These are phyloP conservation scores for Sinosuthora webbiana DNA, from an alignment of 2,113 vertebrate species.

Conservation along the genomic window DNA sequence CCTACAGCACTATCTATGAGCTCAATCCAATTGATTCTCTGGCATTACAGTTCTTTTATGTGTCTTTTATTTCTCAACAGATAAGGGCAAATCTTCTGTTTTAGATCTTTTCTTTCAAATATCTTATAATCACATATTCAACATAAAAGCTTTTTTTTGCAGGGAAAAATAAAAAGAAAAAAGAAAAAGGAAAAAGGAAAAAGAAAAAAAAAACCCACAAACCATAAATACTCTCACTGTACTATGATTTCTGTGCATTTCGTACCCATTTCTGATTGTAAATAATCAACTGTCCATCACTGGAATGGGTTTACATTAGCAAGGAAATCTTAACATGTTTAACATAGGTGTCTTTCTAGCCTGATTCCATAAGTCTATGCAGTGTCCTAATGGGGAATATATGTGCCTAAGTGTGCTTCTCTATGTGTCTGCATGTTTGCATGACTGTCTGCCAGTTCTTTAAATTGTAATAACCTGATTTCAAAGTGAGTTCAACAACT, in stretches of 20 bases:
- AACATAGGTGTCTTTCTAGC: background rate
- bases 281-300: background rate
- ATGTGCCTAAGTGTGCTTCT: fast-evolving
- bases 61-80: background rate
- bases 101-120: background rate
- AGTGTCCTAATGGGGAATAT: background rate
- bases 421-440: background rate
- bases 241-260: background rate
- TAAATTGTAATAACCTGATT: background rate
- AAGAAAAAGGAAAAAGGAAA: fast-evolving
- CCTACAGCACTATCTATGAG: slow-evolving; percentile 51
- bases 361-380: background rate
- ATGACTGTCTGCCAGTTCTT: background rate
- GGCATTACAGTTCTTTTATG: background rate
- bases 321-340: background rate
- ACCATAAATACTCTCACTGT: fast-evolving
- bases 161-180: fast-evolving
- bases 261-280: background rate
- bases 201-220: background rate
- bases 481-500: background rate
- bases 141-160: background rate
- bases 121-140: background rate
- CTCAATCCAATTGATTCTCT: slow-evolving; percentile 53
- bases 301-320: background rate
- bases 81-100: background rate